Conservation (phyloP, 2,888 invertebrate genomes). For the Calliphora vomitoria region DNA sequence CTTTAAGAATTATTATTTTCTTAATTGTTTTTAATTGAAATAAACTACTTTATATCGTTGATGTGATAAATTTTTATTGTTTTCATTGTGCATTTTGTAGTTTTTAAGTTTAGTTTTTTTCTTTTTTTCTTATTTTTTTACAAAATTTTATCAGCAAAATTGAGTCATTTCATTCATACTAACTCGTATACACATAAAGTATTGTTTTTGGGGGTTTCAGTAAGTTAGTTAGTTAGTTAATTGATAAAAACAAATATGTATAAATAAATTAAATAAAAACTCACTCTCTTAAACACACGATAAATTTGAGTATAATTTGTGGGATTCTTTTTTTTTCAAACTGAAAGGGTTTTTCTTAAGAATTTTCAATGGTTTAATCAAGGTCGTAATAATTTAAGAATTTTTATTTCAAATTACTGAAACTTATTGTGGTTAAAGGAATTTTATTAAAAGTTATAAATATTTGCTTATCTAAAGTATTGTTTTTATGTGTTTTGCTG, state of each 20-base stretch:
- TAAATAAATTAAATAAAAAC: slow-evolving; percentile 48
- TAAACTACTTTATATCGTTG: slow-evolving; percentile 78
- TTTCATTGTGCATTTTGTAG: slow-evolving; percentile 23
- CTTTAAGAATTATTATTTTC: slow-evolving; percentile 74
- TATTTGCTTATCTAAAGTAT: too few species aligned
- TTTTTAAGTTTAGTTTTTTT: neutral
- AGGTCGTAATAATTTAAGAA: neutral
- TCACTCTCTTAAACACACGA: neutral
- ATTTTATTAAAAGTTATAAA: too few species aligned
- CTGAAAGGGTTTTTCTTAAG: slow-evolving; percentile 9
- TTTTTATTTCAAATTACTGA: too few species aligned
- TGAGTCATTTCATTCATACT: slow-evolving; percentile 61
- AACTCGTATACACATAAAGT: neutral
- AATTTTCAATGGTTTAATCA: slow-evolving; percentile 7
- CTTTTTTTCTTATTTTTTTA: slow-evolving; percentile 35
- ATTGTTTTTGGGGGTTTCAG: slow-evolving; percentile 2
- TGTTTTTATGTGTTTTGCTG: too few species aligned
- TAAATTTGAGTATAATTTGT: slow-evolving; percentile 10
- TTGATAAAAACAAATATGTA: slow-evolving; percentile 49
- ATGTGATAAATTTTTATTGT: slow-evolving; percentile 67
- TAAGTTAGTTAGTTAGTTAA: slow-evolving; percentile 29
- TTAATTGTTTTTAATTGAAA: slow-evolving; percentile 83
- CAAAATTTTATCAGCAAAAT: slow-evolving; percentile 65
- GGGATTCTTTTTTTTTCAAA: neutral
- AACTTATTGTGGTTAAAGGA: neutral